phyloP scores from a whole-genome alignment of 2,888 invertebrate species.

The Epiblema foenella region DNA sequence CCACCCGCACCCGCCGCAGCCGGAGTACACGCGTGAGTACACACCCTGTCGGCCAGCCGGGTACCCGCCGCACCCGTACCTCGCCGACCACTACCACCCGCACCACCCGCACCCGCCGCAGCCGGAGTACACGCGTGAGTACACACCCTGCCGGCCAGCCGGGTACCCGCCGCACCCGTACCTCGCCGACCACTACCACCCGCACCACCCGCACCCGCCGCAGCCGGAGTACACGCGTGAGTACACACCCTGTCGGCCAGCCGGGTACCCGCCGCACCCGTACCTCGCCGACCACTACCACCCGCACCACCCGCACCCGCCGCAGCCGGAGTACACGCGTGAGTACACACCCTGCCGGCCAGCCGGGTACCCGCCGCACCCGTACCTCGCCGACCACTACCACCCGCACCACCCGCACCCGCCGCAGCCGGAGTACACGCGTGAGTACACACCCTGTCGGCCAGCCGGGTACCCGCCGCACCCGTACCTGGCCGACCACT shows the following conservation, averaged over 20 bases:
- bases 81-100: constrained; percentile 54
- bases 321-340: too few relatives aligned
- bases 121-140: constrained; percentile 66
- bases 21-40: too few relatives aligned
- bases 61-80: constrained; percentile 57
- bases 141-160: constrained; percentile 56
- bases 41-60: constrained; percentile 52
- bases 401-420: constrained; percentile 50
- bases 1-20: too few relatives aligned
- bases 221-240: too few relatives aligned
- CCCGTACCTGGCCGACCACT: constrained; percentile 14
- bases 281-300: too few relatives aligned
- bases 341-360: constrained; percentile 46
- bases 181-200: too few relatives aligned
- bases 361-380: constrained; percentile 58
- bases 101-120: constrained; percentile 48
- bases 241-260: too few relatives aligned
- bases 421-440: constrained; percentile 62
- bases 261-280: too few relatives aligned
- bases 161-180: constrained; percentile 54
- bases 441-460: constrained; percentile 60
- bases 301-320: too few relatives aligned
- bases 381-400: constrained; percentile 54
- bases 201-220: too few relatives aligned
- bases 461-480: constrained; percentile 56